Base-by-base conservation (phyloP, 2,888 invertebrate species). In the Morpho deidamia region DNA sequence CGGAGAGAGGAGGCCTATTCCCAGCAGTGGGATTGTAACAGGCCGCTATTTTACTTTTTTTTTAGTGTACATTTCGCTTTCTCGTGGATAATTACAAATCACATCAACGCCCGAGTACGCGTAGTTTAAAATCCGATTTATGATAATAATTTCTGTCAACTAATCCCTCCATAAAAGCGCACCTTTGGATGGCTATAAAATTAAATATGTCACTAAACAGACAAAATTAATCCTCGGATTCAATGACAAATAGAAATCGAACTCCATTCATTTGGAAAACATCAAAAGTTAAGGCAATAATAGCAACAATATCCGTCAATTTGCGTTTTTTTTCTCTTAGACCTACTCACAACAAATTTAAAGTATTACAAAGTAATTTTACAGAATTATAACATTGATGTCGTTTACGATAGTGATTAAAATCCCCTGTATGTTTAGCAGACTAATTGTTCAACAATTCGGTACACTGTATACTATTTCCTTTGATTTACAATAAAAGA, bases 221-320 rank as follows among this genome's bases (percentile, higher is more conserved):
- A 58, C 59, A 55, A 61, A 66, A 68, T 67, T 68, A 69, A 70
- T 69, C 67, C 65, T 62, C 43, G 45, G 44, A 57, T 60, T 62
- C 37, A 64, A 63, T 65, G 63, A 62, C 63, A 63, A 65, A 68
- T 62, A 64, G 55, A 61, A 62, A 61, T 63, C 59, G 59, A 58
- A 44, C 59, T 57, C 61, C 51, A 59, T 61, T 56, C 62, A 63
- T 49, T 58, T 58, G 53, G 60, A 65, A 67, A 65, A 66, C 61
- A 63, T 65, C 62, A 58, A 65, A 66, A 53, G 59, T 56, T 59
- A 52, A 57, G 54, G 51, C 51, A 57, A 54, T 59, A 59, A 59
- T 54, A 8, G 50, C 43, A 38, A 57, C 41, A 59, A 47, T 59
- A 59, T 60, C 56, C 56, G 61, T 61, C 61, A 63, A 61, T 60